These are phyloP conservation scores for Smutsia gigantea DNA, from an alignment of 2,797 vertebrate genomes.

Conservation along the genomic window DNA sequence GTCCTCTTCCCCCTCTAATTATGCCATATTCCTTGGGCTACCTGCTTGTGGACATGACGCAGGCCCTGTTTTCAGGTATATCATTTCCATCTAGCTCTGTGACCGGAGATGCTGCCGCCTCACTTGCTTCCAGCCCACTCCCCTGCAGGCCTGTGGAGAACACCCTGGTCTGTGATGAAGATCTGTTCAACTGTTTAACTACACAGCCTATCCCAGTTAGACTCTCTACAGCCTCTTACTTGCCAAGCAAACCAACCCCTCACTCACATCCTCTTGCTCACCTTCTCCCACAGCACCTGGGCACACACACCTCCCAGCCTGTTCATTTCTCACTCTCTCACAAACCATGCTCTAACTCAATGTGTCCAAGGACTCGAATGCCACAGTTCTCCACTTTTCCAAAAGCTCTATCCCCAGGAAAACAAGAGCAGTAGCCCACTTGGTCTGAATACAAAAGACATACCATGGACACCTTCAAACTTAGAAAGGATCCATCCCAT, in stretches of 20 bases:
- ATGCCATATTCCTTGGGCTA: not conserved
- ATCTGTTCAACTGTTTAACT: slow-evolving; percentile 47
- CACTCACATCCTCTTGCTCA: slow-evolving; percentile 76
- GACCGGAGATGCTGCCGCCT: not conserved
- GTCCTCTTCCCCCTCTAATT: not conserved
- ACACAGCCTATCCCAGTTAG: slow-evolving; percentile 62
- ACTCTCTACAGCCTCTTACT: slow-evolving; percentile 69
- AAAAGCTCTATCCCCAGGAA: not conserved
- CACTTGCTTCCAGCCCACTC: rapidly evolving
- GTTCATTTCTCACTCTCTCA: slow-evolving; percentile 40
- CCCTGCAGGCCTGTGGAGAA: not conserved
- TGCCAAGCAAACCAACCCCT: slow-evolving; percentile 76
- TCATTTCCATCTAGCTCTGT: not conserved
- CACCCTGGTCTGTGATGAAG: not conserved
- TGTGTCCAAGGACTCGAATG: not conserved
- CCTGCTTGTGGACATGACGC: not conserved
- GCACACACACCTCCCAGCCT: slow-evolving; percentile 16
- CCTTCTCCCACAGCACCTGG: slow-evolving; percentile 68
- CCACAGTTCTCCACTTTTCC: not conserved
- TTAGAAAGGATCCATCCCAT: not conserved
- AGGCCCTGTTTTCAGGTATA: not conserved
- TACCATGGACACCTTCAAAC: not conserved
- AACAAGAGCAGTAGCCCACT: not conserved
- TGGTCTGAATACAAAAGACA: not conserved
- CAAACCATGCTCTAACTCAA: slow-evolving; percentile 2